These are phyloP conservation scores for Agrilus biguttatus DNA, from an alignment of 2,888 invertebrate genomes.

Conservation along the genomic window DNA sequence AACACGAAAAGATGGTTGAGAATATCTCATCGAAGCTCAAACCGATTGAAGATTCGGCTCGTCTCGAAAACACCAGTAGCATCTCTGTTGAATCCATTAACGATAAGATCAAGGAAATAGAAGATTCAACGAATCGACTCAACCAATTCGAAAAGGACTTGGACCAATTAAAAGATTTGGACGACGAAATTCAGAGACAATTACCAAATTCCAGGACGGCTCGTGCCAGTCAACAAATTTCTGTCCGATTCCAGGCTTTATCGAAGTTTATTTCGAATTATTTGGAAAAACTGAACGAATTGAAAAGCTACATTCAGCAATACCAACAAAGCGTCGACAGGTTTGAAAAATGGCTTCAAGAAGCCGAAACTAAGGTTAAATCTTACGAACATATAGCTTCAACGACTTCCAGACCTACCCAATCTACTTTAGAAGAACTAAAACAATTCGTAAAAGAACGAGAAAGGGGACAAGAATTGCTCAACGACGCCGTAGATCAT, in stretches of 20 bases:
- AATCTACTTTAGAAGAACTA: conserved; percentile 60
- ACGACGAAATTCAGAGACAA: conserved; percentile 56
- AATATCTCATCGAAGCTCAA: conserved; percentile 62
- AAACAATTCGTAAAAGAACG: conserved; percentile 59
- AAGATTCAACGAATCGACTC: conserved; percentile 47
- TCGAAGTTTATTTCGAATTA: conserved; percentile 55
- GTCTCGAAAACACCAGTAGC: conserved; percentile 58
- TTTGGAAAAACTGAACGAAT: conserved; percentile 54
- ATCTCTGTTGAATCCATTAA: conserved; percentile 53
- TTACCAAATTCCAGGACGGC: conserved; percentile 73
- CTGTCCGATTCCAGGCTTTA: conserved; percentile 59
- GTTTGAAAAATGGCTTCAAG: conserved; percentile 66
- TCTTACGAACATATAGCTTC: conserved; percentile 59
- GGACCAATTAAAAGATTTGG: conserved; percentile 48
- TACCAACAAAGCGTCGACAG: conserved; percentile 52
- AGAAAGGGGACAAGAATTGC: conserved; percentile 61
- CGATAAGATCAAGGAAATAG: conserved; percentile 52
- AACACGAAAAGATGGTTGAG: conserved; percentile 66
- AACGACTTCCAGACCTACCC: conserved; percentile 56
- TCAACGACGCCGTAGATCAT: conserved; percentile 69
- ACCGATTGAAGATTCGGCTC: conserved; percentile 60
- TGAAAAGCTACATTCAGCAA: conserved; percentile 53
- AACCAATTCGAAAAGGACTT: conserved; percentile 50
- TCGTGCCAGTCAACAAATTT: conserved; percentile 67
- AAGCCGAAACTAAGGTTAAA: conserved; percentile 60